Percentiles rank a stretch among this genome's conserved stretches.
phyloP scores from a whole-genome alignment of 1,140 invertebrate species.

The Streblospio benedicti region DNA sequence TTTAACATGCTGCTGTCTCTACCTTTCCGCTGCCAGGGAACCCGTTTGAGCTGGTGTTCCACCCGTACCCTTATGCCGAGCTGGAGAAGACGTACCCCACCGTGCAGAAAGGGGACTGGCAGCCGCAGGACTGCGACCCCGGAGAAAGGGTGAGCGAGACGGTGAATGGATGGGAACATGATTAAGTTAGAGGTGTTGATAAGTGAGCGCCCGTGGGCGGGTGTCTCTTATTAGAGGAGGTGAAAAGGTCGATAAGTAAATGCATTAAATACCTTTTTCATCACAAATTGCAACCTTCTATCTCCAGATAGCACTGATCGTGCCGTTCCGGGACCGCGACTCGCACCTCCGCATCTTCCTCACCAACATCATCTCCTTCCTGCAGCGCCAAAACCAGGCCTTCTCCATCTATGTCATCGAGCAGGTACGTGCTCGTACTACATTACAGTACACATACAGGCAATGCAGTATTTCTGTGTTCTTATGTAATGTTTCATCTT shows the following conservation, averaged over 20 bases:
- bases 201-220: no score
- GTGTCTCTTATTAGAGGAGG: no score
- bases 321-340: conserved; percentile 24
- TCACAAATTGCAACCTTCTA: no score
- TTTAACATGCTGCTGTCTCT: no score
- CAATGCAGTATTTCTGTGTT: neutral
- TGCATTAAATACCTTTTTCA: no score
- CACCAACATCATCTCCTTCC: conserved; percentile 21
- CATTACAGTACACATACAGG: neutral
- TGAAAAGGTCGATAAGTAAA: no score
- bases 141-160: neutral
- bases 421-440: conserved; percentile 22
- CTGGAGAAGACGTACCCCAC: neutral
- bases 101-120: neutral
- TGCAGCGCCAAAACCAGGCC: conserved; percentile 20
- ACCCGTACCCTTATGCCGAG: no score
- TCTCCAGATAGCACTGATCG: conserved; percentile 21
- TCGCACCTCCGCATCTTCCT: conserved; percentile 20
- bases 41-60: no score
- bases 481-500: no score
- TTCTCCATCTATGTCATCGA: conserved; percentile 25
- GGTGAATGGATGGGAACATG: no score
- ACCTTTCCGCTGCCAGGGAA: no score
- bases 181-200: no score
- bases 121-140: conserved; percentile 2